Conservation (phyloP, 2,797 vertebrate genomes). For the Stomatorhinus walkeri region DNA sequence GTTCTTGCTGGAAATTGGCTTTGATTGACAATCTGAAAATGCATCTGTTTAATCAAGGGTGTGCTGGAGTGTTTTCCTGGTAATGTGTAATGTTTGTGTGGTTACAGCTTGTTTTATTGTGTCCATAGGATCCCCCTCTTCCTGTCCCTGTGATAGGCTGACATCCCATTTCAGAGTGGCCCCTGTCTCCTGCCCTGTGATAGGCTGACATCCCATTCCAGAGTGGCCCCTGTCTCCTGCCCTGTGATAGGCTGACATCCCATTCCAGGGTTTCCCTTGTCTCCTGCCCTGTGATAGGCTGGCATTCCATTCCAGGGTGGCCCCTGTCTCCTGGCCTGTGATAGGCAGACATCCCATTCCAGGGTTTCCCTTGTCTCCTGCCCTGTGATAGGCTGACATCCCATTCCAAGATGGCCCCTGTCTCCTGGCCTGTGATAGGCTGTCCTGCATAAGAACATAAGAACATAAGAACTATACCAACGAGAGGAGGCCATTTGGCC, state of each 20-base stretch:
- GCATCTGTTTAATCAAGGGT: constrained; percentile 6
- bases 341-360: background rate
- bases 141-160: background rate
- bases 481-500: too few relatives aligned
- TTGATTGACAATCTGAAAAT: background rate
- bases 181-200: background rate
- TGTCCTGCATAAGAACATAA: background rate
- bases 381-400: background rate
- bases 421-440: background rate
- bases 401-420: background rate
- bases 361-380: background rate
- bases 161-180: background rate
- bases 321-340: background rate
- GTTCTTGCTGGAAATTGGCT: background rate
- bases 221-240: background rate
- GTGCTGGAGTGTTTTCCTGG: background rate
- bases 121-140: background rate
- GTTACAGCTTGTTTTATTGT: background rate
- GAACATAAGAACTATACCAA: too few relatives aligned
- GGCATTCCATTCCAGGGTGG: background rate
- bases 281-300: background rate
- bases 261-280: background rate
- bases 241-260: background rate
- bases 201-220: background rate
- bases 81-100: background rate